A percentile compares a stretch with the other conserved stretches of the same genome.
Evolutionary conservation across 2,113 vertebrate genomes (phyloP).

Genomic region (Chaetorhynchus papuensis): DNA sequence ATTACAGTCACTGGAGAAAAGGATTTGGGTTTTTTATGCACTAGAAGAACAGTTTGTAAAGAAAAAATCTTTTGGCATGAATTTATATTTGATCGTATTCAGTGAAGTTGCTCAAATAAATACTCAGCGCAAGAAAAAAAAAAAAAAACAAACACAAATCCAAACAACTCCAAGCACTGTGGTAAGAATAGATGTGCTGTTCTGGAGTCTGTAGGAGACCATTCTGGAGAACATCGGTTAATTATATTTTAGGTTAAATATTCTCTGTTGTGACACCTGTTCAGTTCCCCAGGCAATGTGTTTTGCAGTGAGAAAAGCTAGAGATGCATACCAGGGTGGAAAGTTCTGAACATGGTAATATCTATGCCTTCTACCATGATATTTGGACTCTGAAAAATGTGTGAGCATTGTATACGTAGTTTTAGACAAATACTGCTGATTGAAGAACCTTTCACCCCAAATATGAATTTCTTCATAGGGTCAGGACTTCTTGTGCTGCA

Average conservation of each 20-base stretch:
- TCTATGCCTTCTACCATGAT: not conserved
- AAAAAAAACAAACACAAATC: not conserved
- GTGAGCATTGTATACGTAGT: rapidly evolving
- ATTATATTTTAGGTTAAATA: not conserved
- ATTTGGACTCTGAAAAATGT: not conserved
- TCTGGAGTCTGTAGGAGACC: not conserved
- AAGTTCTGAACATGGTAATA: not conserved
- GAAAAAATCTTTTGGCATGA: not conserved
- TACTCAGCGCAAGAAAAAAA: not conserved
- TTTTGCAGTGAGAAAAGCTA: not conserved
- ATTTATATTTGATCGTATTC: not conserved
- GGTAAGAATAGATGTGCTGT: not conserved
- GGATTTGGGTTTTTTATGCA: not conserved
- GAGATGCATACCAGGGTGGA: not conserved
- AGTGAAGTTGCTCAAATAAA: not conserved
- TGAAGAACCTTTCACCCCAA: not conserved
- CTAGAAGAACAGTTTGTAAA: not conserved
- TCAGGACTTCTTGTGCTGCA: not conserved
- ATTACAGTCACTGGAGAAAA: not conserved
- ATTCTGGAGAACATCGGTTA: not conserved
- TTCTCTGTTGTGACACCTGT: not conserved
- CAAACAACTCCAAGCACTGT: not conserved
- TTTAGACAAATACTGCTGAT: not conserved
- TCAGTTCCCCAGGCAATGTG: not conserved
- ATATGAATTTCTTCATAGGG: not conserved